phyloP scores from a whole-genome alignment of 2,113 vertebrate species.

The Athene cunicularia region DNA sequence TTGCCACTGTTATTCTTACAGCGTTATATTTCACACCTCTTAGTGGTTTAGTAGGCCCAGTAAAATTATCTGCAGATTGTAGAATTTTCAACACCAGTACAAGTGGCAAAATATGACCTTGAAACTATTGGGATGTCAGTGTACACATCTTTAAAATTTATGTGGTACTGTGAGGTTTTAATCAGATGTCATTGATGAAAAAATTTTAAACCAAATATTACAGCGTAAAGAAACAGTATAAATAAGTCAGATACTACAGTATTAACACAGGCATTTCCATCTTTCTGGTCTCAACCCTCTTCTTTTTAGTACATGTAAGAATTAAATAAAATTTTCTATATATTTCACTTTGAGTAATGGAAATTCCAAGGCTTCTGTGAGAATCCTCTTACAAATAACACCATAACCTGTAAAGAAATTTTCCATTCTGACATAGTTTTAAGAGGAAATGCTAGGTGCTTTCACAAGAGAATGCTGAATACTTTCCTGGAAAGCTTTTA shows the following conservation, averaged over 20 bases:
- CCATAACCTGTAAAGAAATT: neutral
- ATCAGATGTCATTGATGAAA: neutral
- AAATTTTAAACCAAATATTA: neutral
- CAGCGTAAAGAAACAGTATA: neutral
- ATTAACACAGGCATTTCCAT: neutral
- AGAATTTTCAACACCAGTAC: neutral
- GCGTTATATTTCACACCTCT: neutral
- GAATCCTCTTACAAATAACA: neutral
- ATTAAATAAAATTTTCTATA: neutral
- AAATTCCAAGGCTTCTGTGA: neutral
- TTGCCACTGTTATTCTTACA: neutral
- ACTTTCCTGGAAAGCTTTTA: conserved; percentile 7
- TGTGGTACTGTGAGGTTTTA: neutral
- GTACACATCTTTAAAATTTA: neutral
- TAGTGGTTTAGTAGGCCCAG: neutral
- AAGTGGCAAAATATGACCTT: neutral
- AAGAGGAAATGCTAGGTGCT: neutral
- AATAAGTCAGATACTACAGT: neutral
- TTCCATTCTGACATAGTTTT: neutral
- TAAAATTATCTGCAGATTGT: neutral
- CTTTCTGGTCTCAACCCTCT: neutral
- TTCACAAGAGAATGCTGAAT: neutral
- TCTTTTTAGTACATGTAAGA: neutral
- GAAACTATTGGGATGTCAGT: neutral
- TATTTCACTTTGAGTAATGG: neutral